Evolutionary conservation across 2,888 invertebrate genomes (phyloP).

Genomic region (Suillia variegata): DNA sequence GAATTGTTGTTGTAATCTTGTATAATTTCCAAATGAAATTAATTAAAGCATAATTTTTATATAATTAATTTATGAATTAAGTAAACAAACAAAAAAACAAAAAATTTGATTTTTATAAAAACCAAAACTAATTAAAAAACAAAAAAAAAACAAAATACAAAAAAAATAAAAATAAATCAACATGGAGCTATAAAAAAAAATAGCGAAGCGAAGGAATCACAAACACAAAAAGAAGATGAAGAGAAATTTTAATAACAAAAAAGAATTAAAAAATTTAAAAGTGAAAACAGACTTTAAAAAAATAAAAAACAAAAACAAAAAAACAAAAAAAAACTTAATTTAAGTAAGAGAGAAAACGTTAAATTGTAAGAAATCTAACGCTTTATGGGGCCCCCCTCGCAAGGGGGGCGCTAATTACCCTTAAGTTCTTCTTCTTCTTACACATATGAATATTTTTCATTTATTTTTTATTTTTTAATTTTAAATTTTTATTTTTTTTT

Average conservation of each 20-base stretch:
- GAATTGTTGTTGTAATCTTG: conserved; percentile 32
- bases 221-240: too few relatives aligned
- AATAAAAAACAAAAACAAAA: conserved; percentile 7
- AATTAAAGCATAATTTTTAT: conserved; percentile 19
- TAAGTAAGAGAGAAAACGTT: conserved; percentile 12
- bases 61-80: conserved; percentile 17
- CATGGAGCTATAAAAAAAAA: not conserved
- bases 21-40: conserved; percentile 27
- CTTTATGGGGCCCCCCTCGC: conserved; percentile 16
- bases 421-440: not conserved
- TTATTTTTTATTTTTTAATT: not conserved
- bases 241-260: not conserved
- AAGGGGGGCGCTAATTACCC: too few relatives aligned
- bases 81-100: conserved; percentile 17
- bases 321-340: conserved; percentile 22
- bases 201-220: not conserved
- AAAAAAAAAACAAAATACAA: conserved; percentile 17
- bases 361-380: conserved; percentile 24
- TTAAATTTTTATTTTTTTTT: too few relatives aligned
- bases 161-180: too few relatives aligned
- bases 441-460: not conserved
- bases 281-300: too few relatives aligned
- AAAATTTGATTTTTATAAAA: conserved; percentile 10
- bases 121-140: conserved; percentile 1
- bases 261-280: not conserved